Evolutionary conservation across 2,113 vertebrate genomes (phyloP), one percentile per base, ranked within the genome.

Genomic region (Sorex araneus): DNA sequence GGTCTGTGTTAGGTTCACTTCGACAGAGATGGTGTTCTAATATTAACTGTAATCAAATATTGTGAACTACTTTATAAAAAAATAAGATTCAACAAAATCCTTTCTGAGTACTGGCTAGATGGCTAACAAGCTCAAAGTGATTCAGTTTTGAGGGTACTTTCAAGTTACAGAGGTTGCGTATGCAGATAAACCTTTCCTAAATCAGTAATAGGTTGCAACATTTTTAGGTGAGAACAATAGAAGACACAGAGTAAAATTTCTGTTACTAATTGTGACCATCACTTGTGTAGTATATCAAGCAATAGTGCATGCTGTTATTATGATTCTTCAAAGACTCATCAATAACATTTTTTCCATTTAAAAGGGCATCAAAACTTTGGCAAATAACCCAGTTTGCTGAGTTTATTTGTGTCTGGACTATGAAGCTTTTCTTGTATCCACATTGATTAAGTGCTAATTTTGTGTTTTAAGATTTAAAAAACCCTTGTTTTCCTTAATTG

Each of bases 211-310:
- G 8, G 10, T 16, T 78, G 9, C 10, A 50, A 50, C 47, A 8
- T 64, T 90, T 66, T 84, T 60, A 77, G 73, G 69, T 77, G 77
- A 76, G 0, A 25, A 1, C 32, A 73, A 23, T 27, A 21, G 12
- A 91, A 86, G 88, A 71, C 54, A 82, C 40, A 6, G 10, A 92
- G 47, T 67, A 19, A 8, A 69, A 76, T 76, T 89, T 81, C 76
- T 69, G 1, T 43, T 43, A 45, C 19, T 50, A 81, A 74, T 54
- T 45, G 34, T 40, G 45, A 23, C 36, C 69, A 10, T 67, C 54
- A 87, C 45, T 80, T 4, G 1, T 64, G 73, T 32, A 75, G 45
- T 6, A n/a, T 28, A 11, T 45, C 54, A 85, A 18, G 28, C 12
- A 69, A 90, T 36, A 43, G 11, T 57, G 11, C 8, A 25, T n/a